Conservation (phyloP, 2,888 invertebrate species). For the Rhagophthalmus giganteus region DNA sequence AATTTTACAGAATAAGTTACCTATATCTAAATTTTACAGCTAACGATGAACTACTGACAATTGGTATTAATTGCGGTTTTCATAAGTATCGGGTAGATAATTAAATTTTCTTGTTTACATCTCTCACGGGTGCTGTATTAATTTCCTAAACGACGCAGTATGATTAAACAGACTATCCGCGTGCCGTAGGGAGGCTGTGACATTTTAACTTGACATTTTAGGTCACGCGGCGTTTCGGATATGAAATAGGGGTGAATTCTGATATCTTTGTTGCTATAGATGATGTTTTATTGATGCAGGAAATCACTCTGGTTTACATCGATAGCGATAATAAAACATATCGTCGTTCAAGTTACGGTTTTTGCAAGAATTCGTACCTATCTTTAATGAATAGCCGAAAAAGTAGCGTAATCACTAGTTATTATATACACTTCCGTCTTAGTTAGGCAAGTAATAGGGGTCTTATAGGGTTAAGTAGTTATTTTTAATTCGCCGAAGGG, state of each 20-base stretch:
- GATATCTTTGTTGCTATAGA: constrained; percentile 5
- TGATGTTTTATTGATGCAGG: not conserved
- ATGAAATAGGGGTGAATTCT: constrained; percentile 20
- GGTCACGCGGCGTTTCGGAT: constrained; percentile 31
- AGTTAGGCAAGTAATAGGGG: too few species aligned
- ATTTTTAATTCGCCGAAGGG: constrained; percentile 22
- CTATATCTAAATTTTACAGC: too few species aligned
- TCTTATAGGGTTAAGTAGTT: too few species aligned
- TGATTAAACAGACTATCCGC: constrained; percentile 23
- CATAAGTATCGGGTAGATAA: too few species aligned
- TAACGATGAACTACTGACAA: too few species aligned
- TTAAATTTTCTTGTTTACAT: too few species aligned
- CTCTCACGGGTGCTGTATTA: constrained; percentile 26
- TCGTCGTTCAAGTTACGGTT: too few species aligned
- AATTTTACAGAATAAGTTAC: too few species aligned
- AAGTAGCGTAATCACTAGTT: too few species aligned
- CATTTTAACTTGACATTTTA: constrained; percentile 48
- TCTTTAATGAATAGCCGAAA: constrained; percentile 11
- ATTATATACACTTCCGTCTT: constrained; percentile 32
- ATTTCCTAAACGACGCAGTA: constrained; percentile 25
- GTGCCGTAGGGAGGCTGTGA: constrained; percentile 42
- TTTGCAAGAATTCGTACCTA: not conserved
- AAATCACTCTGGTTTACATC: too few species aligned
- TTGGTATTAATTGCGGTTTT: too few species aligned
- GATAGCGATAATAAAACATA: too few species aligned